phyloP scores from a whole-genome alignment of 2,797 vertebrate genomes.

The Neoniphon sammara region DNA sequence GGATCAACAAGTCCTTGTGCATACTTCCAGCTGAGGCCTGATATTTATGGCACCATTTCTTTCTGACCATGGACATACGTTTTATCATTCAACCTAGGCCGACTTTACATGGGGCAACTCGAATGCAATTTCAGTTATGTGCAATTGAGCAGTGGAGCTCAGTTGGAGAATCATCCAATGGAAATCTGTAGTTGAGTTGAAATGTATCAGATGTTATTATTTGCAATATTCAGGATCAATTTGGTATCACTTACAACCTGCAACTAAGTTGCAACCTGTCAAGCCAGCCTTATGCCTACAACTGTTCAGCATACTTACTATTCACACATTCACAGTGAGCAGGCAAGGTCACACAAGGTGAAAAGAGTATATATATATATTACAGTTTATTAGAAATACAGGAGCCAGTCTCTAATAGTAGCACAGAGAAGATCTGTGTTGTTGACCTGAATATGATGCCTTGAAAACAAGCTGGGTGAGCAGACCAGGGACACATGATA shows the following conservation, averaged over 20 bases:
- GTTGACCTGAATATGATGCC: slow-evolving; percentile 69
- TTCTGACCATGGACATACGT: slow-evolving; percentile 28
- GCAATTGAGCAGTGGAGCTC: too few species aligned
- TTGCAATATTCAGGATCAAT: too few species aligned
- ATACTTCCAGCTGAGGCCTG: slow-evolving; percentile 54
- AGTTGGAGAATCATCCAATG: too few species aligned
- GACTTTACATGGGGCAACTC: too few species aligned
- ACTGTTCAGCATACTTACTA: slow-evolving; percentile 15
- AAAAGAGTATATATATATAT: neutral
- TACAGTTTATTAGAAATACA: slow-evolving; percentile 18
- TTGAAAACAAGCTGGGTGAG: slow-evolving; percentile 72
- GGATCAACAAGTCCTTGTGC: slow-evolving; percentile 72
- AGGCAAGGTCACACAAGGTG: neutral
- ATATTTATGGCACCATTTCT: slow-evolving; percentile 71
- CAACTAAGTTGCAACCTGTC: too few species aligned
- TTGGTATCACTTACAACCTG: too few species aligned
- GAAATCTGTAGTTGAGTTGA: too few species aligned
- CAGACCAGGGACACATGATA: slow-evolving; percentile 70
- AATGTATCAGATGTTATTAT: too few species aligned
- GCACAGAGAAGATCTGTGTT: slow-evolving; percentile 30
- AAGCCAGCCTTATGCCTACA: neutral
- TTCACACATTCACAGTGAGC: neutral
- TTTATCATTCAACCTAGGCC: slow-evolving; percentile 12
- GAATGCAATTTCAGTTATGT: too few species aligned
- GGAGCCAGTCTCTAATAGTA: slow-evolving; percentile 3